Evolutionary conservation across 1,140 invertebrate species (phyloP).

Genomic region (Eulimnadia texana): DNA sequence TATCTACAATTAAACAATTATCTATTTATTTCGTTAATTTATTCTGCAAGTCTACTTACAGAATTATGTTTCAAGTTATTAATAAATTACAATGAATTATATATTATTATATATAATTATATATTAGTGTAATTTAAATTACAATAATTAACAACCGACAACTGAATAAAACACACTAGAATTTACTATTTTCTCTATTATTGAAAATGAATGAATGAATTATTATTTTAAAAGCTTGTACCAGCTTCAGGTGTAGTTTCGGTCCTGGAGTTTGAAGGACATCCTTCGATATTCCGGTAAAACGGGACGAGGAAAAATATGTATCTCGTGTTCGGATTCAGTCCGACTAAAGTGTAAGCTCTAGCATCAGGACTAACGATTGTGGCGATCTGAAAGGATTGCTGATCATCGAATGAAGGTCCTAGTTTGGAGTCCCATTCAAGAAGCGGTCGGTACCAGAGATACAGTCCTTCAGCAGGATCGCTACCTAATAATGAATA

Average conservation of each 20-base stretch:
- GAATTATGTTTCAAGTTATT: no score
- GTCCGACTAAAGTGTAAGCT: slow-evolving; percentile 41
- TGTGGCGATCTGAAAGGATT: slow-evolving; percentile 25
- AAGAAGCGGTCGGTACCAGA: slow-evolving; percentile 53
- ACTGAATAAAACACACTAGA: no score
- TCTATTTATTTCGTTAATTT: no score
- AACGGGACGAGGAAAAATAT: slow-evolving; percentile 77
- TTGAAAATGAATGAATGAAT: no score
- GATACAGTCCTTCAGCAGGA: slow-evolving; percentile 71
- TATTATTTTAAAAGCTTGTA: slow-evolving; percentile 22
- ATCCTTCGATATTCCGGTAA: slow-evolving; percentile 64
- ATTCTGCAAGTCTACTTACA: no score
- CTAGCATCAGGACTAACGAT: slow-evolving; percentile 22
- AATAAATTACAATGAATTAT: no score
- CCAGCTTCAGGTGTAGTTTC: slow-evolving; percentile 54
- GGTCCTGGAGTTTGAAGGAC: slow-evolving; percentile 57
- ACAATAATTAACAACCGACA: no score
- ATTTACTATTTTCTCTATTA: no score
- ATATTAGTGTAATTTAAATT: no score
- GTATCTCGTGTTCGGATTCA: slow-evolving; percentile 70
- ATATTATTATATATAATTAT: no score
- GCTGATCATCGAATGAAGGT: neutral
- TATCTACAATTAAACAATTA: no score
- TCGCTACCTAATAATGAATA: slow-evolving; percentile 22
- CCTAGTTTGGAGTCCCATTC: neutral